Percentiles rank a stretch among this genome's conserved stretches.
phyloP scores from a whole-genome alignment of 2,797 vertebrate species.

The Petrocephalus sullivani region DNA sequence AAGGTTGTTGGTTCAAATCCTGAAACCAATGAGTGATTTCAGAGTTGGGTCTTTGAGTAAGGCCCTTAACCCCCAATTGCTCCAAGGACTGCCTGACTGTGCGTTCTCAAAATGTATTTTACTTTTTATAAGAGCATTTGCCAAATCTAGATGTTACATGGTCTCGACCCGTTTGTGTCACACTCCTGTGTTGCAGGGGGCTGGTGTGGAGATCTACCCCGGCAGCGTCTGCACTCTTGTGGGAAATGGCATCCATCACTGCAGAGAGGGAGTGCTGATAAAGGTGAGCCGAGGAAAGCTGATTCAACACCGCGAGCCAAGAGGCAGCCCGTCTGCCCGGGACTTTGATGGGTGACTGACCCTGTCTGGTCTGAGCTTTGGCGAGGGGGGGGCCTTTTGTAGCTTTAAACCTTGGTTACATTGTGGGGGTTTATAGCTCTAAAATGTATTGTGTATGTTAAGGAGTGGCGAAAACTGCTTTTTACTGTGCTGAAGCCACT shows the following conservation, averaged over 20 bases:
- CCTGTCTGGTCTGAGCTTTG: background rate
- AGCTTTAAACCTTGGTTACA: background rate
- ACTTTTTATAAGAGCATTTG: background rate
- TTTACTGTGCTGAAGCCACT: background rate
- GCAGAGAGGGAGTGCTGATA: conserved; percentile 89
- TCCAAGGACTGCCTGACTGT: background rate
- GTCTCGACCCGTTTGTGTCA: background rate
- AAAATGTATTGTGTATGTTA: background rate
- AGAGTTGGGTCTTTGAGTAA: background rate
- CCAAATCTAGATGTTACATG: background rate
- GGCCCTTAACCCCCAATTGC: background rate
- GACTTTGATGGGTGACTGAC: background rate
- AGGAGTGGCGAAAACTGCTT: background rate
- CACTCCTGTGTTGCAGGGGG: conserved; percentile 62
- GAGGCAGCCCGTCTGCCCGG: background rate
- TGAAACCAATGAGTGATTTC: background rate
- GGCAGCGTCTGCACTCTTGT: conserved; percentile 76
- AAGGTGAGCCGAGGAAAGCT: conserved; percentile 66
- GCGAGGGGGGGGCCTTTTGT: background rate
- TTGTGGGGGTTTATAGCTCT: background rate
- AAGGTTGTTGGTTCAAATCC: background rate
- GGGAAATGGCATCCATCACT: conserved; percentile 85
- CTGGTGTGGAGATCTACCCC: conserved; percentile 89
- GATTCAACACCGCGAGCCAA: background rate
- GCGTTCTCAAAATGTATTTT: background rate